Conservation (phyloP, 2,113 vertebrate genomes). For the Rhinoderma darwinii region DNA sequence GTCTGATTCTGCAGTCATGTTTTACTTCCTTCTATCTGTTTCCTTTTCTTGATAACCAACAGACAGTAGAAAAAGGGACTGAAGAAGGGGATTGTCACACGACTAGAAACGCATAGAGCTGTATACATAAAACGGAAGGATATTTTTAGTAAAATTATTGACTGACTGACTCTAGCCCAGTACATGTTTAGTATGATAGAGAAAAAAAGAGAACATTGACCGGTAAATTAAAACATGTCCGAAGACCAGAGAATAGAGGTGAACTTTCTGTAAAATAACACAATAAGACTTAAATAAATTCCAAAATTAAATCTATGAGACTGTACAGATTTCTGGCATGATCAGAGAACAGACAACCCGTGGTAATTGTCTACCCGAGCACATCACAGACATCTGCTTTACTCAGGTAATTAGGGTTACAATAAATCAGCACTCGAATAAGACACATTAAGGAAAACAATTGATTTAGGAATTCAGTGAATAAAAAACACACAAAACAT, state of each 20-base stretch:
- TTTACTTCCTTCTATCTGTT: no score
- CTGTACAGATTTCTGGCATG: background rate
- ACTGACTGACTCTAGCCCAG: background rate
- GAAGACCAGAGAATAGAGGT: background rate
- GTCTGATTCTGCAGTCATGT: no score
- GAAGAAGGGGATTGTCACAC: background rate
- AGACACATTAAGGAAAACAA: constrained; percentile 9
- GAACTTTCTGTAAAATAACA: background rate
- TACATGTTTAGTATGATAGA: background rate
- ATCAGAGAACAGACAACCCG: background rate
- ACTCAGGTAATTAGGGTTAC: constrained; percentile 29
- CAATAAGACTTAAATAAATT: background rate
- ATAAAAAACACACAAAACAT: background rate
- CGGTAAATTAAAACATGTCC: background rate
- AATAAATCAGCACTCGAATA: constrained; percentile 10
- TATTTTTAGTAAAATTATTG: background rate
- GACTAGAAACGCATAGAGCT: background rate
- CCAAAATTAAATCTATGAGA: background rate
- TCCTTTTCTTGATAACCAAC: background rate
- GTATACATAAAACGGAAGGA: background rate
- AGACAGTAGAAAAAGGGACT: background rate
- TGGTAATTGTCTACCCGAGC: constrained; percentile 22
- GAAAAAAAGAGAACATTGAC: background rate
- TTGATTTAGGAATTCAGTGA: background rate
- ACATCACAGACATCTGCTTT: constrained; percentile 10